Evolutionary conservation across 2,113 vertebrate species (phyloP).

Genomic region (Galbula dea): DNA sequence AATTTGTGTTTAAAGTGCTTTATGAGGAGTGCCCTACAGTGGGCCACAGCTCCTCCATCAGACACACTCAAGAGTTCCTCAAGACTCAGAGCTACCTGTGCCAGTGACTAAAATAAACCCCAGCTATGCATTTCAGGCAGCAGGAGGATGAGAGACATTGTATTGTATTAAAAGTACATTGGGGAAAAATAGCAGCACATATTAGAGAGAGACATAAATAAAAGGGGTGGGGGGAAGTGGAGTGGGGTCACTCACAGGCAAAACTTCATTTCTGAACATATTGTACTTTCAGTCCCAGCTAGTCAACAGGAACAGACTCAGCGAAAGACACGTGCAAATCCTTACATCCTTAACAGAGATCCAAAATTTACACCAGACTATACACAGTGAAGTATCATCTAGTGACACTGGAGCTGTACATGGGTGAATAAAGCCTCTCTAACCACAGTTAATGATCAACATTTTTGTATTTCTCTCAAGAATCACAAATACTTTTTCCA

Average conservation of each 20-base stretch:
- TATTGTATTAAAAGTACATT: not conserved
- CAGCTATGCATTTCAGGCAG: not conserved
- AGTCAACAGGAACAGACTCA: not conserved
- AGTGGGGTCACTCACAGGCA: not conserved
- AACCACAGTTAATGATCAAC: not conserved
- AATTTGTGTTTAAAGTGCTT: not conserved
- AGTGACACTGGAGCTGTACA: not conserved
- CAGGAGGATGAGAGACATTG: not conserved
- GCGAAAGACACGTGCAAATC: not conserved
- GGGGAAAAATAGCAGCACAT: not conserved
- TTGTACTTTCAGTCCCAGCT: not conserved
- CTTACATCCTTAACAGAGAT: not conserved
- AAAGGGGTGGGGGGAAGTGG: too few species aligned
- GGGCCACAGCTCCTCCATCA: not conserved
- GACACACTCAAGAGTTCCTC: not conserved
- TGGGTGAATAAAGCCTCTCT: not conserved
- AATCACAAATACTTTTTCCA: not conserved
- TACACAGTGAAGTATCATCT: not conserved
- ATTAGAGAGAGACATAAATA: not conserved
- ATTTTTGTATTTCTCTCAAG: conserved; percentile 4
- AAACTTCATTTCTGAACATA: not conserved
- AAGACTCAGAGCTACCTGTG: not conserved
- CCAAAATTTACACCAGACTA: not conserved
- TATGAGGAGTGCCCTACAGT: not conserved
- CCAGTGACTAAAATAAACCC: not conserved